Evolutionary conservation across 1,140 invertebrate species (phyloP), one percentile per base, ranked within the genome.

Genomic region (Eurytemora carolleeae): DNA sequence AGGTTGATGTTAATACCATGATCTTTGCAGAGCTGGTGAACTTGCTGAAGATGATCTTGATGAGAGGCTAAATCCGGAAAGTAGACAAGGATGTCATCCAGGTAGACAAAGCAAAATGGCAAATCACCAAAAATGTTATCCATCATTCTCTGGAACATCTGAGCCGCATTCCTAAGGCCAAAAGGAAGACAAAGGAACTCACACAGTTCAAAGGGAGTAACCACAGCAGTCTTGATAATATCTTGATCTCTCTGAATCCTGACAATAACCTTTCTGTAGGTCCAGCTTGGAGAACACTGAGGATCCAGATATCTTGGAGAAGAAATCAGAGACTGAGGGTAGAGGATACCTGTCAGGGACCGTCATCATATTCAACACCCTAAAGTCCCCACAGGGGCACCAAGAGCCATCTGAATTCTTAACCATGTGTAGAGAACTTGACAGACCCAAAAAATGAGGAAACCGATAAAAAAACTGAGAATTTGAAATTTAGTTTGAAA

Each of bases 311-410:
- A 66, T 26, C 18, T 56, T 24, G 1, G 57, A 25, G 3, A 58
- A 26, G 21, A 66, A 66, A 16, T 67, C 64, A 52, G 65, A 57
- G n/a, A 69, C 62, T 18, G 67, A 64, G n/a, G 69, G 70, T 0
- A 76, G 59, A 1, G 72, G 72, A 62, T 74, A 76, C 0, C 66
- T 31, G 59, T 77, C 73, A 0, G 69, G 67, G n/a, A 67, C 59
- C 3, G 73, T 76, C 2, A 69, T 21, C 0, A 65, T 53, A 64
- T 78, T 78, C 0, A 77, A 61, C 17, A 57, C 53, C 2, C 72
- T 64, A 63, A 74, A 78, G 65, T 78, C 75, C 0, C 74, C 71
- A 62, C 70, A 72, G 0, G 70, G 65, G 23, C 76, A 62, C 65
- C 68, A 73, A 3, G 62, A 60, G 3, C 69, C 71, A 12, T 53